Evolutionary conservation across 2,797 vertebrate genomes (phyloP).

Genomic region (Sebastes nivosus): DNA sequence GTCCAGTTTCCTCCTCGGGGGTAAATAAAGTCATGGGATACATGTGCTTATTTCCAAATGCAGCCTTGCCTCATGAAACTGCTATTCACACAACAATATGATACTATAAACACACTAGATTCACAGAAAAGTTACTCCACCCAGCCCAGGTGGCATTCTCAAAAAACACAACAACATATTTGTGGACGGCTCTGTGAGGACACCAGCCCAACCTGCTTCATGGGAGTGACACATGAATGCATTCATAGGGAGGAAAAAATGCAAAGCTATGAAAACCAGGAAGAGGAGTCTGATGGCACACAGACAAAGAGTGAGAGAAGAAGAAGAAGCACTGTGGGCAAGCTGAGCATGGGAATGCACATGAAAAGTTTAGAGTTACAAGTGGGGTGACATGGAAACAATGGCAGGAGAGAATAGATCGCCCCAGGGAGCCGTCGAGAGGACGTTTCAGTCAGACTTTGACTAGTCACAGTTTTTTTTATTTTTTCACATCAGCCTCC

Average conservation of each 20-base stretch:
- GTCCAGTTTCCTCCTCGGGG: constrained; percentile 34
- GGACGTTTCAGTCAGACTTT: constrained; percentile 7
- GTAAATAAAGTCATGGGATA: constrained; percentile 41
- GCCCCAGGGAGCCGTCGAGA: background rate
- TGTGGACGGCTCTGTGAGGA: background rate
- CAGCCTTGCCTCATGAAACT: background rate
- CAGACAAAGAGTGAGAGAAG: constrained; percentile 22
- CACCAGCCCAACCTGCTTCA: constrained; percentile 6
- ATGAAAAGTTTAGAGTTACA: constrained; percentile 42
- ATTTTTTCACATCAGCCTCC: background rate
- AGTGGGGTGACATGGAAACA: constrained; percentile 24
- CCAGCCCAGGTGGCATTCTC: background rate
- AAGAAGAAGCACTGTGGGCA: background rate
- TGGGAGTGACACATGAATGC: background rate
- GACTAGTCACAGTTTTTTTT: background rate
- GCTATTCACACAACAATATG: constrained; percentile 1
- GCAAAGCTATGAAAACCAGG: constrained; percentile 47
- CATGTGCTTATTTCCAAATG: constrained; percentile 20
- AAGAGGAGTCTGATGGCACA: constrained; percentile 34
- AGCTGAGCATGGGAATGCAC: constrained; percentile 4
- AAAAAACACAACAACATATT: background rate
- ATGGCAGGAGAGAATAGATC: background rate
- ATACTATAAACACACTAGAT: background rate
- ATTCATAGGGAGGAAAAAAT: constrained; percentile 5
- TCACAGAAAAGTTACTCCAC: background rate